These are phyloP conservation scores for Scaptodrosophila latifasciaeformis DNA, from an alignment of 2,888 invertebrate genomes.

Conservation along the genomic window DNA sequence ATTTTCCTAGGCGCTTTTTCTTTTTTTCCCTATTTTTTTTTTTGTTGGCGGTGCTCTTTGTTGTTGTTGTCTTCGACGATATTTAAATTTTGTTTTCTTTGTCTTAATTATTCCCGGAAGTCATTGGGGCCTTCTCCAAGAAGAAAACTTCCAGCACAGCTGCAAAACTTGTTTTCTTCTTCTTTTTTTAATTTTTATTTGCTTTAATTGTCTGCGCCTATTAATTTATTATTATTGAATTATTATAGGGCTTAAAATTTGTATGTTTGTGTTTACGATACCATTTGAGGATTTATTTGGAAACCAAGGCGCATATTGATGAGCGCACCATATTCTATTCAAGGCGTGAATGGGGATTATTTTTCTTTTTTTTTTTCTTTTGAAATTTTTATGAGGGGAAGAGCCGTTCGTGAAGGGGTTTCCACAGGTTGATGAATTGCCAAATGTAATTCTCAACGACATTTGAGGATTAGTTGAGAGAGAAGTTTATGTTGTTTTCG, in stretches of 20 bases:
- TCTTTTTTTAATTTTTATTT: conserved; percentile 13
- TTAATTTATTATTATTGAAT: conserved; percentile 57
- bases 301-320: conserved; percentile 41
- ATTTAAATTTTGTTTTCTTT: conserved; percentile 26
- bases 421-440: conserved; percentile 26
- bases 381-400: no score
- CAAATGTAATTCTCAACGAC: conserved; percentile 35
- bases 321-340: conserved; percentile 50
- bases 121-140: conserved; percentile 38
- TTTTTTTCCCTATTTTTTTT: conserved; percentile 7
- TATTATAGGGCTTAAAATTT: conserved; percentile 22
- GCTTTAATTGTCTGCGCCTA: conserved; percentile 46
- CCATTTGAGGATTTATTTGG: conserved; percentile 37
- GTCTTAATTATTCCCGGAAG: conserved; percentile 53
- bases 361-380: no score
- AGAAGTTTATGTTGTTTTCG: no score
- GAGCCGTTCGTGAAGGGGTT: background rate
- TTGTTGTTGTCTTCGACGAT: conserved; percentile 16
- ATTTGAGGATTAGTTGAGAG: conserved; percentile 49
- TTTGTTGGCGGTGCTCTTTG: conserved; percentile 8
- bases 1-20: conserved; percentile 42
- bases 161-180: conserved; percentile 5
- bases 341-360: background rate
- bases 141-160: conserved; percentile 19
- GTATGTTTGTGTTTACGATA: conserved; percentile 17